Base-by-base conservation (phyloP, 2,113 vertebrate genomes). In the Oryzias javanicus region DNA sequence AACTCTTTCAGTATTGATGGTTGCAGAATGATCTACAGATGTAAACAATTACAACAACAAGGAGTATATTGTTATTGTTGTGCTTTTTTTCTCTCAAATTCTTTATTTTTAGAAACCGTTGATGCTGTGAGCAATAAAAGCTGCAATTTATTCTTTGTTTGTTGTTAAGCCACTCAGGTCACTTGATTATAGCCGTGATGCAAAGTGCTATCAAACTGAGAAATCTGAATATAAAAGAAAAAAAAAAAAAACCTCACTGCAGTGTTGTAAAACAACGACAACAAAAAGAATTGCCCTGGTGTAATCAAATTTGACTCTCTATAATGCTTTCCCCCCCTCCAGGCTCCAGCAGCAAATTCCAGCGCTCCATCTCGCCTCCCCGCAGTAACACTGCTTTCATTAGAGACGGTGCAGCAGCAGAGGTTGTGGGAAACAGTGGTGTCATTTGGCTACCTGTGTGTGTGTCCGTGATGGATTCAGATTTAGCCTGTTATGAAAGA, bases 401-500 rank as follows among this genome's bases (percentile, higher is more conserved):
- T 79, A 70, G 71, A 4, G 55, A 61, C 69, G 18, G 68, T 58
- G 29, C 60, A 67, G 74, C 61, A 53, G 61, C 74, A 65, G 67
- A 62, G 71, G 48, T 41, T 49, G 67, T 64, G 47, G 53, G 59
- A 74, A 82, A 79, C 67, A 45, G 47, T 52, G 49, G 25, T 41
- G 66, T 74, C 78, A 70, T 55, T 70, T 50, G 64, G 64, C 61
- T 69, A 61, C 63, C 66, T 75, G 60, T 70, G 63, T 64, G 60
- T 59, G 13, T 60, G n/a, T 48, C 52, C 1, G 45, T 76, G 79
- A 86, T 81, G 64, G 74, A 49, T 83, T 82, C 59, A 60, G 66
- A 67, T 53, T 47, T 46, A 45, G 80, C 54, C 64, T 50, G 76
- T 63, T 84, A 75, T 79, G 79, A 83, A 87, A 76, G 66, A 83